phyloP scores from a whole-genome alignment of 2,113 vertebrate genomes.

The Apus apus region DNA sequence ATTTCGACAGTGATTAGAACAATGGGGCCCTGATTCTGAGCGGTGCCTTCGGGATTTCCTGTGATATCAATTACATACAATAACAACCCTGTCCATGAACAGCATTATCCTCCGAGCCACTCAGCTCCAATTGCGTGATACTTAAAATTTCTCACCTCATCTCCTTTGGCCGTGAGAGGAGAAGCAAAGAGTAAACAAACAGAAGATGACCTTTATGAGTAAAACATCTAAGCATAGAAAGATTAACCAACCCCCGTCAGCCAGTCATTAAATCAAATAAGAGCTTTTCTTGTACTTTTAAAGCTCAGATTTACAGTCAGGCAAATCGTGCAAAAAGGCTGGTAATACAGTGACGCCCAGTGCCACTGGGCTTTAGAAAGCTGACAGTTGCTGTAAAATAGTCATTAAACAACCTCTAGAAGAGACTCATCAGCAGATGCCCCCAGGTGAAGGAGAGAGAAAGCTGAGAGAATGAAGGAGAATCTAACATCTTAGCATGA shows the following conservation, averaged over 20 bases:
- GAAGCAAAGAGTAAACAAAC: conserved; percentile 72
- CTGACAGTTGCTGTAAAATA: conserved; percentile 87
- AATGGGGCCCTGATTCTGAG: conserved; percentile 58
- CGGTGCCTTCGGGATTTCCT: conserved; percentile 16
- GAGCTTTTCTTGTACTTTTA: conserved; percentile 79
- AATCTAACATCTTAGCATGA: conserved; percentile 85
- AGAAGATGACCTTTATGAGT: conserved; percentile 74
- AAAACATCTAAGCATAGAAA: conserved; percentile 74
- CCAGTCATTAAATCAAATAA: conserved; percentile 81
- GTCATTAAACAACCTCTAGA: conserved; percentile 88
- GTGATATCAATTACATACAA: conserved; percentile 42
- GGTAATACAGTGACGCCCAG: conserved; percentile 79
- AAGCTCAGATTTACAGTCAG: conserved; percentile 80
- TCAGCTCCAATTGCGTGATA: conserved; percentile 9
- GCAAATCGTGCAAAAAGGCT: conserved; percentile 81
- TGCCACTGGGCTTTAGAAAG: conserved; percentile 82
- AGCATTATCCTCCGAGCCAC: background rate
- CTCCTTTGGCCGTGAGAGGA: conserved; percentile 13
- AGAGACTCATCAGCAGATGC: conserved; percentile 88
- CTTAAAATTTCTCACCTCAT: conserved; percentile 52
- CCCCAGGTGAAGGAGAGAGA: conserved; percentile 85
- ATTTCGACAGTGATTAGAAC: conserved; percentile 59
- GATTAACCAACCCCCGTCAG: conserved; percentile 75
- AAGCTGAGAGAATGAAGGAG: conserved; percentile 82
- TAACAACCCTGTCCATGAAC: background rate